phyloP scores from a whole-genome alignment of 2,888 invertebrate genomes.

The Mythimna loreyi region DNA sequence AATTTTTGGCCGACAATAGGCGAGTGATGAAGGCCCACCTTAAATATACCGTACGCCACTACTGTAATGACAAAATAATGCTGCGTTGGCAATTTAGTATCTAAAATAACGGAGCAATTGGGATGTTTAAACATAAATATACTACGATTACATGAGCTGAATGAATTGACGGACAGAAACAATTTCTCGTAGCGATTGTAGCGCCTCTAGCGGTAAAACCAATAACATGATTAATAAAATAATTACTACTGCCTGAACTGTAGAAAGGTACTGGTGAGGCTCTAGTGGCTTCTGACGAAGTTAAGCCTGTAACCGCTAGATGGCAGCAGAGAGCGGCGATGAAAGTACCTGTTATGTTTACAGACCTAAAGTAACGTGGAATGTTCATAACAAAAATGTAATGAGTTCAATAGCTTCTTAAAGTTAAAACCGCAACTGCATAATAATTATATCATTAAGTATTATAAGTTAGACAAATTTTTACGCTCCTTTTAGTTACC shows the following conservation, averaged over 20 bases:
- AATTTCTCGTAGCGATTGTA: not conserved
- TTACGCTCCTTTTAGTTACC: no score
- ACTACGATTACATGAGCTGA: no score
- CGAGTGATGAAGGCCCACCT: no score
- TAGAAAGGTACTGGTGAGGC: not conserved
- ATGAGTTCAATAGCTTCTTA: no score
- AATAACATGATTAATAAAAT: not conserved
- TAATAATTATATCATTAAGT: no score
- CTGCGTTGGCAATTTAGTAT: not conserved
- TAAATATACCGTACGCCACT: no score
- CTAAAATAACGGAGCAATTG: not conserved
- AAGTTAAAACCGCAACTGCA: no score
- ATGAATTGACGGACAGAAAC: not conserved
- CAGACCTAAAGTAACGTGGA: not conserved
- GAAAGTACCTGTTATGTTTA: not conserved
- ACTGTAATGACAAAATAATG: not conserved
- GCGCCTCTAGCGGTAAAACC: conserved; percentile 9
- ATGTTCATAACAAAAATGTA: no score
- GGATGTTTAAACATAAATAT: not conserved
- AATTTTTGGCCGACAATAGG: no score
- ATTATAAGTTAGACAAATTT: no score
- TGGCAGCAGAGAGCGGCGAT: conserved; percentile 23
- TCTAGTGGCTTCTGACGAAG: not conserved
- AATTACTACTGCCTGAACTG: not conserved
- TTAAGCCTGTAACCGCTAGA: conserved; percentile 11